Conservation (phyloP, 2,888 invertebrate genomes). For the Synanthedon andrenaeformis region DNA sequence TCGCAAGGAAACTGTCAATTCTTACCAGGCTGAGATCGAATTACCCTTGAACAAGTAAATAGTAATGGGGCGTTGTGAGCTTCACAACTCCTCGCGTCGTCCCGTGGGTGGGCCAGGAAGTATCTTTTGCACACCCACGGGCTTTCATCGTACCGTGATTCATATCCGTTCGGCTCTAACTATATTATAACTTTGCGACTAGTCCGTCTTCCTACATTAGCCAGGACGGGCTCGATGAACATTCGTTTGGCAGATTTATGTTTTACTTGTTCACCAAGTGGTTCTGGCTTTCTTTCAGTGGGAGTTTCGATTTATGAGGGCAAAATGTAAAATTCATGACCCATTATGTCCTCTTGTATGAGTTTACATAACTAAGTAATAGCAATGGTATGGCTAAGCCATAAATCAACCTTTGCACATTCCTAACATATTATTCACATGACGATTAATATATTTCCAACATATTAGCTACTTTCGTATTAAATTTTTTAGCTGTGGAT, state of each 20-base stretch:
- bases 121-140: slow-evolving; percentile 47
- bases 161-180: slow-evolving; percentile 29
- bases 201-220: not conserved
- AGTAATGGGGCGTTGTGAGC: not conserved
- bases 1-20: too few relatives aligned
- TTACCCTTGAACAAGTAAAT: not conserved
- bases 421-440: too few relatives aligned
- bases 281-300: not conserved
- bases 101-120: slow-evolving; percentile 61
- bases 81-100: not conserved
- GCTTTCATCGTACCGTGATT: slow-evolving; percentile 56
- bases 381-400: not conserved
- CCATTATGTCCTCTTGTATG: not conserved
- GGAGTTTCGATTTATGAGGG: not conserved
- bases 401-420: too few relatives aligned
- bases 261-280: not conserved
- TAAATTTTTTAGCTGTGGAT: too few relatives aligned
- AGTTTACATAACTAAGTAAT: not conserved
- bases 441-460: too few relatives aligned
- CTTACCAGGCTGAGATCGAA: not conserved
- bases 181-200: slow-evolving; percentile 9
- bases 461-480: too few relatives aligned
- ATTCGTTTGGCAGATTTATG: slow-evolving; percentile 6
- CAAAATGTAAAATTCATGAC: not conserved
- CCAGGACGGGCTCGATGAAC: slow-evolving; percentile 9